Base-by-base conservation (phyloP, 1,140 invertebrate species). In the Bradysia coprophila region DNA sequence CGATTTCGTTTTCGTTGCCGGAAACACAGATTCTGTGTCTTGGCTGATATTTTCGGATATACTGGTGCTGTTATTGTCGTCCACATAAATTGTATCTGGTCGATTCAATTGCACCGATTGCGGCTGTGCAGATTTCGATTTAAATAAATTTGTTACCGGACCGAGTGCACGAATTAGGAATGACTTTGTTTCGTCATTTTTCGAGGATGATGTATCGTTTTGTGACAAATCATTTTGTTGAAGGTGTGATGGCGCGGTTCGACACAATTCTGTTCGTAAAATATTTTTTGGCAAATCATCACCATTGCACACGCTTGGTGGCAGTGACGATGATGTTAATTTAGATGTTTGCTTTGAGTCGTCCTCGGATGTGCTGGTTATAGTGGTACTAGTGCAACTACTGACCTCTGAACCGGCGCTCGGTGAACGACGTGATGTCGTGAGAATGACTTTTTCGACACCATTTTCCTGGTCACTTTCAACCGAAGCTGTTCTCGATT, bases 101-200 rank as follows among this genome's bases (percentile, higher is more conserved):
- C n/a, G n/a, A 21, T 37, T 15, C 15, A 37, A 37, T 37, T 37
- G 24, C n/a, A n/a, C n/a, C n/a, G n/a, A n/a, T 38, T 34, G 22
- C 43, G 40, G 38, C 48, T 45, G n/a, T 45, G 42, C 40, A 46
- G 49, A 32, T 45, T 43, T 61, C 51, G 56, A 55, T 56, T 74
- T 76, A 52, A 77, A 78, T 13, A 76, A 58, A 57, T 70, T 75
- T 1, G 75, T 73, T 2, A 78, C 75, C 0, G 77, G 76, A 23
- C 71, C 73, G 42, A 79, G 51, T 13, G 18, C 18, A 4, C 36
- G 18, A 19, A 76, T 61, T 55, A 79, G 75, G 33, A 83, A 78
- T 3, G 74, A 74, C 54, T 80, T 80, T 0, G 75, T 72, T 48
- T 80, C 75, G 53, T 78, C 73, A 2, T 66, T 64, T 46, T 69